Evolutionary conservation across 2,113 vertebrate species (phyloP).

Genomic region (Balaeniceps rex): DNA sequence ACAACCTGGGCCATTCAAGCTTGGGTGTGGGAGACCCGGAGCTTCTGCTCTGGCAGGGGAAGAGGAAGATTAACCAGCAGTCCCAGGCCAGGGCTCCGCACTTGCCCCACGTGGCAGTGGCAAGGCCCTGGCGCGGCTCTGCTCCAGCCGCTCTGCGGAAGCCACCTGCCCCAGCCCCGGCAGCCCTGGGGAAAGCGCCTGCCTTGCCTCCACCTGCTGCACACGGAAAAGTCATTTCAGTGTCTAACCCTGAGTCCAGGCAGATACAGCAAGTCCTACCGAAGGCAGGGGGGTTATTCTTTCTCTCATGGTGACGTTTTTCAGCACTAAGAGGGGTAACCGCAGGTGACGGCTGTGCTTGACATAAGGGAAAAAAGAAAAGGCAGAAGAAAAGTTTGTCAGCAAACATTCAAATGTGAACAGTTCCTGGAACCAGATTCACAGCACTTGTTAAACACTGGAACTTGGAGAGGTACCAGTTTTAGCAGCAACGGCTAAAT

Average conservation of each 20-base stretch:
- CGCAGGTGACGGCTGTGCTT: neutral
- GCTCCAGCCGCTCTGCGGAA: neutral
- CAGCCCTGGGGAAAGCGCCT: neutral
- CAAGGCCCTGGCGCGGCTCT: fast-evolving
- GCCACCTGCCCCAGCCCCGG: neutral
- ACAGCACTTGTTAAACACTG: neutral
- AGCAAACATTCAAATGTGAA: neutral
- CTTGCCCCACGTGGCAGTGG: fast-evolving
- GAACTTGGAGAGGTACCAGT: neutral
- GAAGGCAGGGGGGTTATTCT: neutral
- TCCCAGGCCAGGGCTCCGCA: neutral
- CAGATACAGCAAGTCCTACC: neutral
- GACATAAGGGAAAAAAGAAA: neutral
- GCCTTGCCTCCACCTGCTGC: neutral
- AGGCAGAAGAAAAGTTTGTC: neutral
- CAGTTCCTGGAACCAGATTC: neutral
- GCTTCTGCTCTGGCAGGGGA: neutral
- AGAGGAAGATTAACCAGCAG: neutral
- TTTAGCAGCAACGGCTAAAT: neutral
- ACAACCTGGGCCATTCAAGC: fast-evolving
- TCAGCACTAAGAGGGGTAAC: neutral
- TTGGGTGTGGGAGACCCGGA: neutral
- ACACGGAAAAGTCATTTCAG: fast-evolving
- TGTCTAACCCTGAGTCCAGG: neutral
- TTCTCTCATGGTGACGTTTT: neutral